A percentile compares a stretch with the other conserved stretches of the same genome.
phyloP scores from a whole-genome alignment of 2,888 invertebrate species.

The Eumacrocentrus americanus region DNA sequence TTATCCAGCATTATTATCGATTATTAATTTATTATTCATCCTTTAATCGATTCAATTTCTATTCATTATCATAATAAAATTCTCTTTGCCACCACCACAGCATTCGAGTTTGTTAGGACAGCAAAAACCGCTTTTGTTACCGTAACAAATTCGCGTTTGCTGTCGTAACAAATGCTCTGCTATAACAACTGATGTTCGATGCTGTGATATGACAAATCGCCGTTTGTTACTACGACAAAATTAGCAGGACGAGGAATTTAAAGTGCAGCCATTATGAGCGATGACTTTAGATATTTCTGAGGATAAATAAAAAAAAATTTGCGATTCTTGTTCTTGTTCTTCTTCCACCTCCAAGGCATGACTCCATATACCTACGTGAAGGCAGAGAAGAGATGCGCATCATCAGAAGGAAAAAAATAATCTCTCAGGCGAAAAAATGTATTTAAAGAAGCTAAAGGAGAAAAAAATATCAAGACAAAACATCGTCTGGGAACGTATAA shows the following conservation, averaged over 20 bases:
- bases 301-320: background rate
- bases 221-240: too few species aligned
- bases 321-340: background rate
- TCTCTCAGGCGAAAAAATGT: conserved; percentile 20
- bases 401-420: conserved; percentile 24
- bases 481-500: conserved; percentile 33
- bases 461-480: conserved; percentile 35
- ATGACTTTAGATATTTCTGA: background rate
- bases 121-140: too few species aligned
- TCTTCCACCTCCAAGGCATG: background rate
- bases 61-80: background rate
- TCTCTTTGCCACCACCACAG: background rate
- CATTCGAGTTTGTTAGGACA: too few species aligned
- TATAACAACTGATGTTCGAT: too few species aligned
- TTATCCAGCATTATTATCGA: too few species aligned
- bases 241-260: too few species aligned
- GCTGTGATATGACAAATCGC: too few species aligned
- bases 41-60: too few species aligned
- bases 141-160: too few species aligned
- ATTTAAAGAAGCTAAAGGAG: conserved; percentile 22
- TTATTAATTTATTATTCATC: too few species aligned
- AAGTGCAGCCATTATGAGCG: background rate
- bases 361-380: background rate
- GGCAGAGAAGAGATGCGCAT: conserved; percentile 27
- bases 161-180: too few species aligned